Conservation (phyloP, 2,113 vertebrate genomes). For the Galeopterus variegatus region DNA sequence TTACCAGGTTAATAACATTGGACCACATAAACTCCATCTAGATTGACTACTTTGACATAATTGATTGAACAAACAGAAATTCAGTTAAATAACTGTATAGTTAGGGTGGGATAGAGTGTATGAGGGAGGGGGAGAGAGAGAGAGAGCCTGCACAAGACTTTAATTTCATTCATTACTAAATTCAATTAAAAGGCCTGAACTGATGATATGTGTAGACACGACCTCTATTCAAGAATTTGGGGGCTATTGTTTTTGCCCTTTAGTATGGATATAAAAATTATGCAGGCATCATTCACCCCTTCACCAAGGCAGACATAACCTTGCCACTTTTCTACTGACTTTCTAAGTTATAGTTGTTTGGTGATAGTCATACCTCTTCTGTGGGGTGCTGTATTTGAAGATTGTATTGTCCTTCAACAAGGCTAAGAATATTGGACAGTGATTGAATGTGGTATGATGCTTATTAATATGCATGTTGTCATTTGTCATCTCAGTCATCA, state of each 20-base stretch:
- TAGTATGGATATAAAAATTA: conserved; percentile 54
- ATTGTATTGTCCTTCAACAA: conserved; percentile 79
- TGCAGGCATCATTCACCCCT: conserved; percentile 23
- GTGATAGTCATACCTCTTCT: conserved; percentile 71
- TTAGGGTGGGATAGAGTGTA: too few relatives aligned
- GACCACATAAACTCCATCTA: not conserved
- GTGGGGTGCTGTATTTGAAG: conserved; percentile 73
- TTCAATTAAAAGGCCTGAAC: conserved; percentile 36
- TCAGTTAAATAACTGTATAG: not conserved
- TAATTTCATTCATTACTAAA: conserved; percentile 36
- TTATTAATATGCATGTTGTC: conserved; percentile 87
- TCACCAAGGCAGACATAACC: not conserved
- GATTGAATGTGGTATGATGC: conserved; percentile 82
- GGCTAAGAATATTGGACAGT: conserved; percentile 84
- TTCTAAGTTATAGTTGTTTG: conserved; percentile 67
- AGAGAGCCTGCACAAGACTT: not conserved
- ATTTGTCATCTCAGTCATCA: conserved; percentile 86
- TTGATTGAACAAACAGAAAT: not conserved
- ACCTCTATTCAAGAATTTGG: not conserved
- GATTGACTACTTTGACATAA: not conserved
- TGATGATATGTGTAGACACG: not conserved
- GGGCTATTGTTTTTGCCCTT: not conserved
- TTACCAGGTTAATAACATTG: not conserved
- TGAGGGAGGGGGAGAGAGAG: not conserved
- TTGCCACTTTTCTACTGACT: conserved; percentile 76